These are phyloP conservation scores for Drosophila nikananu DNA, from an alignment of 1,140 invertebrate genomes.

Conservation along the genomic window DNA sequence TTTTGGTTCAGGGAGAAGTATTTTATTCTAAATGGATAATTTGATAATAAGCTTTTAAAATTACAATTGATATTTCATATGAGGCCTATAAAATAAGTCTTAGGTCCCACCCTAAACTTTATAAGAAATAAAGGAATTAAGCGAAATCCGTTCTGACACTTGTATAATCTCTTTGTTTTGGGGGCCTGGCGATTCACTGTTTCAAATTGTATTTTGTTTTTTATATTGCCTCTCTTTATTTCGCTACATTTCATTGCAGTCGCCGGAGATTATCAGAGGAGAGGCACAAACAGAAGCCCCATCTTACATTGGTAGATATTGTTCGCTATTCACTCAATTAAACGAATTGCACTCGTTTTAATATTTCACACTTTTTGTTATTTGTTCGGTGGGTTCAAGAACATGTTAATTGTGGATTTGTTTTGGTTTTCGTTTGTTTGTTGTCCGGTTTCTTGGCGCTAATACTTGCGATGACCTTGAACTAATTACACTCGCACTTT, in stretches of 20 bases:
- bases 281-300: conserved; percentile 21
- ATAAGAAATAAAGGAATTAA: neutral
- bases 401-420: conserved; percentile 47
- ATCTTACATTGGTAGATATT: neutral
- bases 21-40: conserved; percentile 4
- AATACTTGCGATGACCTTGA: conserved; percentile 63
- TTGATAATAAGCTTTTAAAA: neutral
- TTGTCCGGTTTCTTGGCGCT: conserved; percentile 10
- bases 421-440: conserved; percentile 41
- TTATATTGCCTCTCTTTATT: conserved; percentile 7
- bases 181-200: conserved; percentile 38
- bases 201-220: conserved; percentile 22
- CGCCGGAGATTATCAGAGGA: conserved; percentile 33
- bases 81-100: too few species aligned
- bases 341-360: conserved; percentile 50
- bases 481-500: conserved; percentile 51
- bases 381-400: conserved; percentile 33
- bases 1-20: neutral
- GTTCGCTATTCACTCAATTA: conserved; percentile 37
- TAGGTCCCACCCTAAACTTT: neutral
- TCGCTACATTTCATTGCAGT: conserved; percentile 13
- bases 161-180: neutral
- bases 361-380: conserved; percentile 14
- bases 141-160: neutral
- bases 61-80: too few species aligned